Evolutionary conservation across 2,113 vertebrate species (phyloP), one percentile per base, ranked within the genome.

Genomic region (Probosciger aterrimus): DNA sequence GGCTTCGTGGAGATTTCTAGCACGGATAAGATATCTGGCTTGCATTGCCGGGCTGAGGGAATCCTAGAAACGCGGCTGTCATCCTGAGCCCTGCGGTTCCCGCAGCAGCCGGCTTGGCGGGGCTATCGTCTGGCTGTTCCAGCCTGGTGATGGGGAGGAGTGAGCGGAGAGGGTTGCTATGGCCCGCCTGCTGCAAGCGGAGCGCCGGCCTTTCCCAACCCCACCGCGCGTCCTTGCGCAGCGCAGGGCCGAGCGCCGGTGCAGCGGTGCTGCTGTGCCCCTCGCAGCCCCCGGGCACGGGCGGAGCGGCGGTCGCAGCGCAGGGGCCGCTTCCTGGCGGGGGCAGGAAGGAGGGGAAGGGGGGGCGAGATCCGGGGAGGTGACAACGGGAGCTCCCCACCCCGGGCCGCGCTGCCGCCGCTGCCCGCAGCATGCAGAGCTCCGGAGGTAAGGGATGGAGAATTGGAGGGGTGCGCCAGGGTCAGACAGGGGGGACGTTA

Each of bases 251-350:
- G 33, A n/a, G 30, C 16, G 25, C 30, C 39, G 19, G 24, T 10
- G 35, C 43, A 18, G 52, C 11, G 18, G 63, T 27, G 59, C 30
- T 63, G 44, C 41, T 22, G 37, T 28, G 7, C 57, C 24, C 18
- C 53, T 15, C 14, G 52, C 71, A 74, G 39, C 39, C 71, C 55
- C 11, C 31, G 39, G 49, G 60, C 25, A 35, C 69, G 19, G 43
- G 73, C 31, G 24, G 47, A 70, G 53, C n/a, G 25, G 53, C 9
- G 37, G 52, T 30, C 55, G 33, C 55, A 57, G 55, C 55, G 2
- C 55, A 22, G 55, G 55, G 70, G 12, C 14, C 62, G 88, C 92
- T 96, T 93, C 95, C 93, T 73, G 95, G 70, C 75, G 67, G 52
- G 70, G 62, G 30, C 44, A 5, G 37, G 70, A 52, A 31, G 86